These are phyloP conservation scores for Poeciliopsis paucimaculata DNA, from an alignment of 2,797 vertebrate species.

Conservation along the genomic window DNA sequence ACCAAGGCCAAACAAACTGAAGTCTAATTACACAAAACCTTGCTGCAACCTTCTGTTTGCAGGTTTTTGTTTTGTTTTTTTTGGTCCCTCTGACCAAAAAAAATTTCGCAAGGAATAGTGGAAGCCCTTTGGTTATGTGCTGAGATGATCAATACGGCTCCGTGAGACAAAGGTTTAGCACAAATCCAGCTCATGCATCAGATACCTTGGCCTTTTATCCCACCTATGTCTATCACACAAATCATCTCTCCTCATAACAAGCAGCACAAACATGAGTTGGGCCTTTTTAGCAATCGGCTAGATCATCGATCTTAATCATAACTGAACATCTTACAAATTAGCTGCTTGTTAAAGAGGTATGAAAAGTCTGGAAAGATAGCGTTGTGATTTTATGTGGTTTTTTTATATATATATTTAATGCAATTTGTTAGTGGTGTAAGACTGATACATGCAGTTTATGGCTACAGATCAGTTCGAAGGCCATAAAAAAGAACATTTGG, in stretches of 20 bases:
- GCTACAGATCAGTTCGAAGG: not conserved
- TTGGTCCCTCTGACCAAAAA: constrained; percentile 13
- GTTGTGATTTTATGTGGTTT: constrained; percentile 5
- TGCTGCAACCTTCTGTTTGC: constrained; percentile 13
- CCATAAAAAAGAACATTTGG: not conserved
- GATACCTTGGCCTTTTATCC: constrained; percentile 58
- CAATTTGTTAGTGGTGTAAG: not conserved
- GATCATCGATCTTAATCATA: constrained; percentile 38
- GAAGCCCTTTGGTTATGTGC: constrained; percentile 13
- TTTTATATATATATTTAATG: not conserved
- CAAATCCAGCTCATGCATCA: constrained; percentile 47
- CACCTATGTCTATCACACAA: constrained; percentile 25
- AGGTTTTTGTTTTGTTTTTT: not conserved
- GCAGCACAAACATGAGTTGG: constrained; percentile 13
- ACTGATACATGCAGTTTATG: not conserved
- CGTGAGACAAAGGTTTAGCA: constrained; percentile 35
- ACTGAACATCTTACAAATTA: constrained; percentile 23
- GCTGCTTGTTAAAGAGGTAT: constrained; percentile 16
- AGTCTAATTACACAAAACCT: constrained; percentile 24
- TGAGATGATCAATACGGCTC: constrained; percentile 48
- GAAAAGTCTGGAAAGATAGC: not conserved
- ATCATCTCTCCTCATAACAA: constrained; percentile 58
- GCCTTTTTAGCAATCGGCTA: constrained; percentile 29
- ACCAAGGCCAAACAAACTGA: constrained; percentile 37
- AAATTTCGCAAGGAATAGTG: constrained; percentile 10